phyloP scores from a whole-genome alignment of 2,113 vertebrate species.

The Charadrius vociferus region DNA sequence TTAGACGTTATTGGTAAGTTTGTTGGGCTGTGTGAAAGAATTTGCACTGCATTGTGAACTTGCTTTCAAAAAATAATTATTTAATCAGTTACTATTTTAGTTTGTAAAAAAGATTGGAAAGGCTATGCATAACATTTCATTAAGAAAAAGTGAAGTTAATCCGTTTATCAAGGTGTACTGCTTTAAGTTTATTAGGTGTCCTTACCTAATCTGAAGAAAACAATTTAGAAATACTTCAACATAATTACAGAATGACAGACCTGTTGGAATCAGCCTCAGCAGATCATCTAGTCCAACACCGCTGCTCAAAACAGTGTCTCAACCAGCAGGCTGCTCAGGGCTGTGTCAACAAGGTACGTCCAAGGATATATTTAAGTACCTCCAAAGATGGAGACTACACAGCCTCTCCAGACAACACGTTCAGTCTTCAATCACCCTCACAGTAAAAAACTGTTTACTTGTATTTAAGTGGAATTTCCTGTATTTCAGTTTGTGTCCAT shows the following conservation, averaged over 20 bases:
- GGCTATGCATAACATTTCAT: background rate
- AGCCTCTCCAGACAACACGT: background rate
- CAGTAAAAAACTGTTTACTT: background rate
- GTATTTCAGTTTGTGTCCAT: background rate
- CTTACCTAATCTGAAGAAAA: background rate
- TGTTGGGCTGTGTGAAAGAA: background rate
- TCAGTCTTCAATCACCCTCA: background rate
- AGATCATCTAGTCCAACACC: background rate
- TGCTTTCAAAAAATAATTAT: background rate
- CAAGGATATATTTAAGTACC: background rate
- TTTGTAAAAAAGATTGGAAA: background rate
- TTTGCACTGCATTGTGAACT: background rate
- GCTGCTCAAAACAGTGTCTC: background rate
- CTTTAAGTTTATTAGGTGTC: background rate
- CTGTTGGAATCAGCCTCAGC: background rate
- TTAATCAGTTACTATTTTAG: background rate
- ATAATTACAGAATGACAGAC: background rate
- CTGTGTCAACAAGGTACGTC: background rate
- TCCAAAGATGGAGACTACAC: background rate
- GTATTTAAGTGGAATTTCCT: background rate
- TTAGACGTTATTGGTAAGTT: background rate
- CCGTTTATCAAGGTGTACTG: background rate
- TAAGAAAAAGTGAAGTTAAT: background rate
- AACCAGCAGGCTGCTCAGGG: background rate
- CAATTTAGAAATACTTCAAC: background rate